phyloP scores from a whole-genome alignment of 2,113 vertebrate species.

The Pantherophis guttatus region DNA sequence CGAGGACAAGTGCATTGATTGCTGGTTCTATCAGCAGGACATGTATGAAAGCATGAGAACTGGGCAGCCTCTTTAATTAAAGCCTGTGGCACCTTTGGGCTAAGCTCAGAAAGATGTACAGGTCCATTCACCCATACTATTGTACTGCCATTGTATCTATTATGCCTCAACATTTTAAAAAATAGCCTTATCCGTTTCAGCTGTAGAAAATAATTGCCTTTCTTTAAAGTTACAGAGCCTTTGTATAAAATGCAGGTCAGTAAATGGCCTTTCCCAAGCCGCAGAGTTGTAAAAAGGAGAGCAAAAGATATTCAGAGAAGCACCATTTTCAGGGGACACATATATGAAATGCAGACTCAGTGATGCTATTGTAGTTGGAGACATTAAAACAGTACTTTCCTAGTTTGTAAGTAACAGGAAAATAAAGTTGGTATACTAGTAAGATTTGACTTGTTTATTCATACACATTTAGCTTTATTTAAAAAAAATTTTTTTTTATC shows the following conservation, averaged over 20 bases:
- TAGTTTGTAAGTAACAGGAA: neutral
- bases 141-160: neutral
- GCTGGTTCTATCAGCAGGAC: neutral
- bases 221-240: constrained; percentile 1
- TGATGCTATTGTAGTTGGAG: neutral
- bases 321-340: neutral
- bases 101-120: neutral
- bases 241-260: constrained; percentile 1
- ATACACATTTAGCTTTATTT: neutral
- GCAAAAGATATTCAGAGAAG: neutral
- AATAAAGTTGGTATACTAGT: neutral
- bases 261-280: constrained; percentile 1
- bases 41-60: neutral
- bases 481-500: too few relatives aligned
- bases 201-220: constrained; percentile 6
- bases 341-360: neutral
- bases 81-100: neutral
- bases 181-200: neutral
- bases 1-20: neutral
- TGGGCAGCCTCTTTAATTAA: neutral
- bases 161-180: neutral
- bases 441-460: neutral
- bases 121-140: neutral
- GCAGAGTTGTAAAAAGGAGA: neutral
- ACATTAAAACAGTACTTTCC: neutral